Evolutionary conservation across 2,113 vertebrate genomes (phyloP), one percentile per base, ranked within the genome.

Genomic region (Eulemur macaco): DNA sequence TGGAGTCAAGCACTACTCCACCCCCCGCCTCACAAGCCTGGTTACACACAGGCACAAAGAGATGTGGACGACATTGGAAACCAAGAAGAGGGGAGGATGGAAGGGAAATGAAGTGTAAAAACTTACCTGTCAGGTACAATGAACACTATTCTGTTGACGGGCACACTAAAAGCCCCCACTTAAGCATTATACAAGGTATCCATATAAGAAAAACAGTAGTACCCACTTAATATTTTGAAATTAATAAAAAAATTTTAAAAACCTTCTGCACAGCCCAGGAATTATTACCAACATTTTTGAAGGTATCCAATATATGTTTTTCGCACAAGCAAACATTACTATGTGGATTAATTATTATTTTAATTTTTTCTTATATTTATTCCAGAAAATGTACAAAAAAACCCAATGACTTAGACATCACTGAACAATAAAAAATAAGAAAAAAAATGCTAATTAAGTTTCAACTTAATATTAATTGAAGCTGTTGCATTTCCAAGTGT

Each of bases 301-400:
- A 60, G 25, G n/a, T 42, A n/a, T 21, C 0, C n/a, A 0, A 45
- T 29, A 63, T 54, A 23, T 6, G 4, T 5, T 68, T 78, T 78
- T 8, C 5, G 2, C 23, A 82, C 2, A 83, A 91, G 42, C 20
- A 93, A 60, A 15, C 23, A 66, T 64, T 86, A 37, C 1, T 54
- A 20, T 83, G 17, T 69, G 11, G 2, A 63, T 94, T 87, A 63
- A 71, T 71, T 71, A 68, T 58, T 50, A 25, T 86, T 78, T 87
- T 29, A 54, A 71, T 89, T 64, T 56, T 92, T 83, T 89, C 15
- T 73, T 31, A 50, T 89, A 20, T 88, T 95, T 86, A 85, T 81
- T 74, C 39, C 86, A 95, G 17, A 88, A 93, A 93, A 85, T 77
- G 23, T 87, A 74, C 20, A 34, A 84, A 63, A 94, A 78, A 64